Percentiles rank a stretch among this genome's conserved stretches.
phyloP scores from a whole-genome alignment of 2,113 vertebrate species.

The Gobiocypris rarus region DNA sequence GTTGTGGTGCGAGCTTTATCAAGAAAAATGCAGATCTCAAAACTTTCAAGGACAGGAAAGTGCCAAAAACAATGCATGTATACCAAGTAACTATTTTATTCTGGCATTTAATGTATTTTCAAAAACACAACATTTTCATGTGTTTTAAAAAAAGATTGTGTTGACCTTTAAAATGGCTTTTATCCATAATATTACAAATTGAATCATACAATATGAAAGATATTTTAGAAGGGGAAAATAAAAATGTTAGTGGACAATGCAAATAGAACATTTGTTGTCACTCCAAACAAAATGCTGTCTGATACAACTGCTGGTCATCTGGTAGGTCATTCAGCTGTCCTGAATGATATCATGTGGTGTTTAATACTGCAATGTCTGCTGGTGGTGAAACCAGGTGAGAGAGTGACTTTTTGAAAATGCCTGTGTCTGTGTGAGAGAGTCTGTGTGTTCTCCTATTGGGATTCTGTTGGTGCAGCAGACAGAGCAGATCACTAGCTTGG shows the following conservation, averaged over 20 bases:
- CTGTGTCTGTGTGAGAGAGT: constrained; percentile 9
- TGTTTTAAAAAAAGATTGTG: too few species aligned
- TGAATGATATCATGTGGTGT: constrained; percentile 12
- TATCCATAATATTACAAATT: not conserved
- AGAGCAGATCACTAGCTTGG: constrained; percentile 57
- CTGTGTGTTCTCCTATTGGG: constrained; percentile 56
- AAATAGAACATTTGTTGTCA: not conserved
- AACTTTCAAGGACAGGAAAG: not conserved
- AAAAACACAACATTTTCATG: too few species aligned
- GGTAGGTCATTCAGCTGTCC: not conserved
- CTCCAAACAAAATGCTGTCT: not conserved
- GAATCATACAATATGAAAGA: not conserved
- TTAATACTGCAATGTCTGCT: not conserved
- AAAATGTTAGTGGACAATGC: not conserved
- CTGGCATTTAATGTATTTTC: not conserved
- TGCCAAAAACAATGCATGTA: not conserved
- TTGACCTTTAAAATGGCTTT: constrained; percentile 15
- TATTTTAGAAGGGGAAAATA: not conserved
- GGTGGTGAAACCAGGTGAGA: not conserved
- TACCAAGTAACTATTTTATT: not conserved
- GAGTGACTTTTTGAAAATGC: constrained; percentile 6
- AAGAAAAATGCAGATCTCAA: not conserved
- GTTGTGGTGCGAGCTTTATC: too few species aligned
- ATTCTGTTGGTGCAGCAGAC: constrained; percentile 58
- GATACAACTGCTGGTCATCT: too few species aligned